Evolutionary conservation across 1,140 invertebrate genomes (phyloP), one percentile per base, ranked within the genome.

Genomic region (Portunus trituberculatus): DNA sequence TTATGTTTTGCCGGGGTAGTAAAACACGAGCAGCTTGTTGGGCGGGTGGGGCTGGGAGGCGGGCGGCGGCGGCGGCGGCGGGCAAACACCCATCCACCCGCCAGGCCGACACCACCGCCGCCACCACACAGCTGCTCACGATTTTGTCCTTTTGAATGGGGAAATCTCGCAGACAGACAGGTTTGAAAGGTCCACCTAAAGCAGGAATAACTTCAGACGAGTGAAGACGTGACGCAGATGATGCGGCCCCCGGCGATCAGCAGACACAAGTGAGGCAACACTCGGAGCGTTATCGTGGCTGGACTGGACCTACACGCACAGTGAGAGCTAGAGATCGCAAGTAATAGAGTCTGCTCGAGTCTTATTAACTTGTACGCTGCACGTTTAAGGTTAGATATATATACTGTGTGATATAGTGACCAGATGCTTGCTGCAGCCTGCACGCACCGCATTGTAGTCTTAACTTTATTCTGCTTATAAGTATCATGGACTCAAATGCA

Each of bases 1-100:
- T 91, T 32, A 91, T 91, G 76, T 39, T 91, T 91, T 91, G 52
- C 76, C 31, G 90, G 25, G 52, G 46, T 28, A 32, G 29, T 91
- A 91, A 91, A 91, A 76, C 76, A 91, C 52, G 52, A 39, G 52
- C 52, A 91, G 90, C 59, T 76, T 91, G 76, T n/a, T 48, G 59
- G 59, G 76, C 90, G 32, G 90, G 52, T 25, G 90, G 52, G 76
- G 28, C 52, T 76, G 29, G 90, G 89, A 4, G 29, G 90, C 48
- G 48, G 67, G 20, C 67, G 67, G 67, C 67, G 67, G 20, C 67
- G 67, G 67, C 67, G 67, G 67, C 67, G 67, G 67, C 67, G 67
- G 67, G n/a, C 6, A 76, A 76, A n/a, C 67, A 76, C 67, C 6
- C 67, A 76, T 12, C 67, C 67, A n/a, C 20, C 67, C 67, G 67